A percentile compares a stretch with the other conserved stretches of the same genome.
Evolutionary conservation across 2,888 invertebrate genomes (phyloP).

Genomic region (Pedicia rivosa): DNA sequence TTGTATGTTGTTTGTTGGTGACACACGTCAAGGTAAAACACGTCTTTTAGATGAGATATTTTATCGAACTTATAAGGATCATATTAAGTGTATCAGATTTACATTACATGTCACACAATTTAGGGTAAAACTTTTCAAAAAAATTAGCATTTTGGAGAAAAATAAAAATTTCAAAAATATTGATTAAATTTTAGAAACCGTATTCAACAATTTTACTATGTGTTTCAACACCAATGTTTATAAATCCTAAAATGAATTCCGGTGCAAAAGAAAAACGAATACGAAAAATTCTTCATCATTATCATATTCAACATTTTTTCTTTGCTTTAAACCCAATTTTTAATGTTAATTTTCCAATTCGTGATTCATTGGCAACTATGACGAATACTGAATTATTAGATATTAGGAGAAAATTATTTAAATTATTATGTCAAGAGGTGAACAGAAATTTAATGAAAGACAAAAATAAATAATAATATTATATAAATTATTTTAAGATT

Average conservation of each 20-base stretch:
- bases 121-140: not conserved
- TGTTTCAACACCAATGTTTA: slow-evolving; percentile 29
- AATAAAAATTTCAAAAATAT: not conserved
- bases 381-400: slow-evolving; percentile 17
- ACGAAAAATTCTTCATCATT: slow-evolving; percentile 19
- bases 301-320: slow-evolving; percentile 18
- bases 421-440: slow-evolving; percentile 28
- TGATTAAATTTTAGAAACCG: slow-evolving; percentile 20
- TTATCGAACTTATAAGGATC: slow-evolving; percentile 26
- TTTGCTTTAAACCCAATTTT: slow-evolving; percentile 35
- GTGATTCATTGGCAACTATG: slow-evolving; percentile 17
- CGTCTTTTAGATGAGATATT: slow-evolving; percentile 41
- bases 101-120: slow-evolving; percentile 13
- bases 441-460: too few species aligned
- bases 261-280: slow-evolving; percentile 29
- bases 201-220: slow-evolving; percentile 29
- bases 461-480: slow-evolving; percentile 13
- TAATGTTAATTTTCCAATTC: slow-evolving; percentile 29
- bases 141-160: not conserved
- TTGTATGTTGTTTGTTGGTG: not conserved
- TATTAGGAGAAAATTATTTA: slow-evolving; percentile 26
- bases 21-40: slow-evolving; percentile 38
- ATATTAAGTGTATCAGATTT: slow-evolving; percentile 18
- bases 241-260: slow-evolving; percentile 19
- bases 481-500: slow-evolving; percentile 10